phyloP scores from a whole-genome alignment of 2,113 vertebrate genomes.

The Ovibos moschatus region DNA sequence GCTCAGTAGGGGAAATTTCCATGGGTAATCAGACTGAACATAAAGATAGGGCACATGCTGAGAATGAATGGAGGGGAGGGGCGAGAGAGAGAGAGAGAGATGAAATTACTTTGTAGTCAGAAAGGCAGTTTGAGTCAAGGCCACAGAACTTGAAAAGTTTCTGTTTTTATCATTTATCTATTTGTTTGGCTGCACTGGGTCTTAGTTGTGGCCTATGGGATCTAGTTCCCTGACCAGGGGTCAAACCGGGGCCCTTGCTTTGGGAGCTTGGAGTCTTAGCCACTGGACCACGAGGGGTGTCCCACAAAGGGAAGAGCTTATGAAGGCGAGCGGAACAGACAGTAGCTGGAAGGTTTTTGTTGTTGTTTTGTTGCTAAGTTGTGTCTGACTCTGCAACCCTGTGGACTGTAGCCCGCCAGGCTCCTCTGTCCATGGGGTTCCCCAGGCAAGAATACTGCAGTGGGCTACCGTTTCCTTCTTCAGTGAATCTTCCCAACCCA shows the following conservation, averaged over 20 bases:
- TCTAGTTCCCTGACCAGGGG: neutral
- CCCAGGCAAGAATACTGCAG: neutral
- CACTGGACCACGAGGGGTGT: neutral
- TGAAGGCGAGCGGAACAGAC: neutral
- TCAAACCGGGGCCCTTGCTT: neutral
- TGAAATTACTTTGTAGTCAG: neutral
- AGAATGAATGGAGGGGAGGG: neutral
- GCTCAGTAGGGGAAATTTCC: constrained; percentile 52
- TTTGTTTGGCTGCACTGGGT: neutral
- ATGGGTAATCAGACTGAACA: constrained; percentile 56
- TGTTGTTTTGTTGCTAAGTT: neutral
- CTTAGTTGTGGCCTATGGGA: neutral
- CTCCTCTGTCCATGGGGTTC: neutral
- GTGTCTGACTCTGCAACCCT: neutral
- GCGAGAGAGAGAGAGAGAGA: neutral
- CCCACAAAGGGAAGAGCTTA: neutral
- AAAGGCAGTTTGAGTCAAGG: neutral
- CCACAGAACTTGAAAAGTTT: constrained; percentile 22
- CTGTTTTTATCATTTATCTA: neutral
- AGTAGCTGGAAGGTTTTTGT: neutral
- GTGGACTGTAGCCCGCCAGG: neutral
- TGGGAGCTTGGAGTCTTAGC: neutral
- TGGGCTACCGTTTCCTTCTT: neutral
- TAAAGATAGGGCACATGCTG: constrained; percentile 27
- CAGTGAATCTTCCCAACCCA: neutral